A percentile compares a stretch with the other conserved stretches of the same genome.
phyloP scores from a whole-genome alignment of 2,797 vertebrate genomes.

The Falco biarmicus region DNA sequence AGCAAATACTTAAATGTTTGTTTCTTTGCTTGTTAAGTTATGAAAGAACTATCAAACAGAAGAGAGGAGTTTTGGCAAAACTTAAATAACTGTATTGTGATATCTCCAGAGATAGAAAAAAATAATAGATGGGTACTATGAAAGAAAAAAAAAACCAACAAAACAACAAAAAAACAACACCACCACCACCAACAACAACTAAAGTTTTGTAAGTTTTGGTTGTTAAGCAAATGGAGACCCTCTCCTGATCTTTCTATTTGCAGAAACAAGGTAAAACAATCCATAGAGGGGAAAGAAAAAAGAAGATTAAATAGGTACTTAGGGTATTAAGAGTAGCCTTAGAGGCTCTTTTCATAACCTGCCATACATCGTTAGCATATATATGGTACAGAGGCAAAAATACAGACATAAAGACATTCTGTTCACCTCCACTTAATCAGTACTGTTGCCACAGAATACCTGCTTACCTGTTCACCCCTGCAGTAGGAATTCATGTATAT shows the following conservation, averaged over 20 bases:
- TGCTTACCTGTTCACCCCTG: constrained; percentile 42
- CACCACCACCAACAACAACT: too few species aligned
- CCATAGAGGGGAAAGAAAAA: neutral
- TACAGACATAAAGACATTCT: constrained; percentile 52
- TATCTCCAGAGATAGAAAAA: neutral
- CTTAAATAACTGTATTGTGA: neutral
- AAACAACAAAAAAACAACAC: too few species aligned
- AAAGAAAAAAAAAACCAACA: neutral
- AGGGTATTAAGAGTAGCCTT: neutral
- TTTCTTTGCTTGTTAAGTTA: neutral
- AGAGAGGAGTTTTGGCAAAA: neutral
- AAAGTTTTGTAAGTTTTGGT: neutral
- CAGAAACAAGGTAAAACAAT: neutral
- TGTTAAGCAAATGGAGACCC: neutral
- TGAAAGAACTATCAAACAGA: neutral
- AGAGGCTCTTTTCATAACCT: neutral
- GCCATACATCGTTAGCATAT: neutral
- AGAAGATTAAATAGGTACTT: neutral
- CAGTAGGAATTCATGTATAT: constrained; percentile 56
- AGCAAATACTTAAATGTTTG: neutral
- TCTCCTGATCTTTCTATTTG: neutral
- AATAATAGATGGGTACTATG: neutral
- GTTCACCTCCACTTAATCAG: constrained; percentile 61
- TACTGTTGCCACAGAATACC: constrained; percentile 54
- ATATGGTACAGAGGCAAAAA: neutral